Evolutionary conservation across 2,888 invertebrate species (phyloP).

Genomic region (Netelia inedita): DNA sequence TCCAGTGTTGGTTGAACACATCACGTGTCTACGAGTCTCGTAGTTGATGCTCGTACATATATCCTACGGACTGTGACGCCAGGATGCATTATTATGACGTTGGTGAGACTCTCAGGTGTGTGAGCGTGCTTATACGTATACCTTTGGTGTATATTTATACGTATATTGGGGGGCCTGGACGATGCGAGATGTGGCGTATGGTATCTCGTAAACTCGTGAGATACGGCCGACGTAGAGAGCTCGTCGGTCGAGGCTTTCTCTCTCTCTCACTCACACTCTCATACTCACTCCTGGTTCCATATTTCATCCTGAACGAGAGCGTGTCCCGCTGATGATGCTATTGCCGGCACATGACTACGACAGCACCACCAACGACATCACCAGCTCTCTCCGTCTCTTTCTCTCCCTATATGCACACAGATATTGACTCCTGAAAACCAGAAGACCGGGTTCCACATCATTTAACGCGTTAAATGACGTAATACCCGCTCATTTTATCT

Average conservation of each 20-base stretch:
- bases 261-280: conserved; percentile 32
- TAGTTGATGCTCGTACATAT: conserved; percentile 8
- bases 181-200: conserved; percentile 64
- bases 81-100: conserved; percentile 55
- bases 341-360: conserved; percentile 42
- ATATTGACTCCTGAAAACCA: neutral
- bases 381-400: conserved; percentile 43
- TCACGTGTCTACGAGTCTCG: conserved; percentile 31
- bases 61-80: neutral
- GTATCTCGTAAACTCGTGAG: conserved; percentile 71
- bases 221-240: conserved; percentile 68
- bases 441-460: neutral
- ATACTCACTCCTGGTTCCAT: conserved; percentile 40
- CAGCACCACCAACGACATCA: conserved; percentile 43
- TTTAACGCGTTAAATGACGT: neutral
- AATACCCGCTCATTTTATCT: neutral
- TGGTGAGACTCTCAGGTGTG: conserved; percentile 12
- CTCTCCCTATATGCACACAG: conserved; percentile 14
- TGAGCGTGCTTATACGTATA: conserved; percentile 1
- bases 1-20: neutral
- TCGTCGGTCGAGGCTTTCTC: conserved; percentile 50
- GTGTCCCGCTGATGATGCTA: conserved; percentile 61
- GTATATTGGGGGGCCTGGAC: conserved; percentile 45
- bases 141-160: conserved; percentile 42
- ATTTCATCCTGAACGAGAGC: conserved; percentile 64